Conservation (phyloP, 2,113 vertebrate species). For the Podiceps cristatus region DNA sequence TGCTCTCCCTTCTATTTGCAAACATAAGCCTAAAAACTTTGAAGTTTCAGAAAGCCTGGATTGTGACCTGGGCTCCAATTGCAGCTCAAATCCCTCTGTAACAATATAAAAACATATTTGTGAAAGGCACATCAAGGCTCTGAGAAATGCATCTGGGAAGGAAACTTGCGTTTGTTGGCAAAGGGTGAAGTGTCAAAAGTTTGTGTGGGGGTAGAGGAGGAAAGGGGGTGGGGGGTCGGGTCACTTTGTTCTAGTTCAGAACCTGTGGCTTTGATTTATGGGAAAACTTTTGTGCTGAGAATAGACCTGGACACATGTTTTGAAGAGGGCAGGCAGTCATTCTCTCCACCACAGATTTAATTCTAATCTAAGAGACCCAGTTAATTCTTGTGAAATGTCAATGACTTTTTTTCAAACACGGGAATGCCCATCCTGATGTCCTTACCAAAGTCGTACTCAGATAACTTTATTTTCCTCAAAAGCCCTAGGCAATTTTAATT, state of each 20-base stretch:
- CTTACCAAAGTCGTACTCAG: neutral
- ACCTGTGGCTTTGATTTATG: neutral
- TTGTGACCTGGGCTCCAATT: neutral
- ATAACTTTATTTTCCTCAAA: neutral
- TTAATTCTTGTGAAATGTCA: neutral
- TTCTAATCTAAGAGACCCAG: neutral
- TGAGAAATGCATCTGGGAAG: neutral
- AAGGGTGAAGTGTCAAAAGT: neutral
- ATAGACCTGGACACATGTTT: neutral
- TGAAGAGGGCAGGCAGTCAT: neutral
- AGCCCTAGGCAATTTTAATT: neutral
- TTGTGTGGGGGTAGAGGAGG: neutral
- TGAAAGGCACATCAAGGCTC: neutral
- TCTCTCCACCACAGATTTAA: neutral
- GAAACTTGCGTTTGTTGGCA: neutral
- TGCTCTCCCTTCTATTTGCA: neutral
- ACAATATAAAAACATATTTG: neutral
- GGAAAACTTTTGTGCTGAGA: neutral
- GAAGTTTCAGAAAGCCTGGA: slow-evolving; percentile 6
- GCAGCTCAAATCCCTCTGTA: neutral
- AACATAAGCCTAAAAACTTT: neutral
- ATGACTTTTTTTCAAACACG: neutral
- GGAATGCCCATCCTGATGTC: neutral
- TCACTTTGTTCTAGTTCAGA: neutral
- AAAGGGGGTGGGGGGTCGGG: neutral